Evolutionary conservation across 2,888 invertebrate genomes (phyloP), one percentile per base, ranked within the genome.

Genomic region (Cartodere bifasciata): DNA sequence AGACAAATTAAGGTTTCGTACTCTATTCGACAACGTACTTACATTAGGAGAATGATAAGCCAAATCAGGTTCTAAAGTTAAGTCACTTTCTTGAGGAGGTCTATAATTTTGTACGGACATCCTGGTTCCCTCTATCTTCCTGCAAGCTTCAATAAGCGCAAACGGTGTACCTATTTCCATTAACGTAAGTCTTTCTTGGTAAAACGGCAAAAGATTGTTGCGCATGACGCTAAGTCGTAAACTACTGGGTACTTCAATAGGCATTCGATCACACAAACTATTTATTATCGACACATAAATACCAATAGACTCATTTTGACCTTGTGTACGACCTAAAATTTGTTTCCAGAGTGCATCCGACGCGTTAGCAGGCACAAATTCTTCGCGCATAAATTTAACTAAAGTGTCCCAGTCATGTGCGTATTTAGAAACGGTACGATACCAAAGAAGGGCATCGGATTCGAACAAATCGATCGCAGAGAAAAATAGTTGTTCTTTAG

Each of bases 281-380:
- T n/a, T n/a, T n/a, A n/a, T 7, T 17, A 9, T 9, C 9, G 20
- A 6, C 20, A 17, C 20, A 17, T 17, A 9, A 17, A 17, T 23
- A 29, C 23, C 26, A 14, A 29, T 24, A 6, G 22, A n/a, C 7
- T 29, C 29, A 11, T 23, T 13, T n/a, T 7, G 7, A 2, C 29
- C 29, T 12, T 29, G 29, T 3, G 22, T 20, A 4, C 29, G 23
- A 10, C 9, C 25, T 11, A 11, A 9, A 29, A 29, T 29, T 11
- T 29, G 10, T 13, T 29, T 15, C 29, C 29, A 29, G n/a, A 29
- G 23, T 15, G 21, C 11, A 3, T 29, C 29, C 3, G 11, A 4
- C 9, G 11, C 21, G 16, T 29, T 2, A 3, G 3, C n/a, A 3
- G 22, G 29, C 23, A 29, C n/a, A 27, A 24, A 29, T 26, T 2